These are phyloP conservation scores for Musca domestica DNA, from an alignment of 1,140 invertebrate genomes.

Conservation along the genomic window DNA sequence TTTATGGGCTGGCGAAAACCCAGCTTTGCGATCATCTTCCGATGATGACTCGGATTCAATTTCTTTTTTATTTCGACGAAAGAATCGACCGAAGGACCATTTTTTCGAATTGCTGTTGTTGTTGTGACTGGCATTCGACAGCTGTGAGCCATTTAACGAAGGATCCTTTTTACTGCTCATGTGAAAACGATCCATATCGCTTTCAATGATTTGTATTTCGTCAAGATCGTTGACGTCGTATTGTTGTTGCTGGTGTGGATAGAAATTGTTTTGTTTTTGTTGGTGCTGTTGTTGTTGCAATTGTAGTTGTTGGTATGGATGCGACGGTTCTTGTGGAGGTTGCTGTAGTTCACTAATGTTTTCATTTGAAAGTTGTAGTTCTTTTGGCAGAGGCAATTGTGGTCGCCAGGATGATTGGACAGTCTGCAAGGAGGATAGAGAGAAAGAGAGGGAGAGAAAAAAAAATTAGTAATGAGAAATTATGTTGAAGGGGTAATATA, in stretches of 20 bases:
- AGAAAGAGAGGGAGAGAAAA: neutral
- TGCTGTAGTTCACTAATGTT: slow-evolving; percentile 26
- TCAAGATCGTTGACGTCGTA: slow-evolving; percentile 22
- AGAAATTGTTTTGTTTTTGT: neutral
- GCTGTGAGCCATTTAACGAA: slow-evolving; percentile 16
- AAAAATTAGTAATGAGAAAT: neutral
- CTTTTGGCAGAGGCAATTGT: slow-evolving; percentile 50
- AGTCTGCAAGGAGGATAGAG: slow-evolving; percentile 46
- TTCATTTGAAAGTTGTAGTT: slow-evolving; percentile 43
- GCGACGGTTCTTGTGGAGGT: neutral
- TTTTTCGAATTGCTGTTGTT: slow-evolving; percentile 57
- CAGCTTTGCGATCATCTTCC: slow-evolving; percentile 60
- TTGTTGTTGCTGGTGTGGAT: neutral
- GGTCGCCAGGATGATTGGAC: slow-evolving; percentile 53
- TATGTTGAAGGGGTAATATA: too few relatives aligned
- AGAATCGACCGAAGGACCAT: slow-evolving; percentile 71
- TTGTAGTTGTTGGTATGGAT: neutral
- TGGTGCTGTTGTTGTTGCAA: slow-evolving; percentile 21
- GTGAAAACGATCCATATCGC: slow-evolving; percentile 29
- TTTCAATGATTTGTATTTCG: slow-evolving; percentile 44
- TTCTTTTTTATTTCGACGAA: slow-evolving; percentile 64
- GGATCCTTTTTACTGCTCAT: slow-evolving; percentile 27
- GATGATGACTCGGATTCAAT: slow-evolving; percentile 60
- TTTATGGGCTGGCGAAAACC: slow-evolving; percentile 53
- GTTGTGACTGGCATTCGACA: slow-evolving; percentile 9